Percentiles rank a stretch among this genome's conserved stretches.
Evolutionary conservation across 2,888 invertebrate species (phyloP).

Genomic region (Poecilus cupreus): DNA sequence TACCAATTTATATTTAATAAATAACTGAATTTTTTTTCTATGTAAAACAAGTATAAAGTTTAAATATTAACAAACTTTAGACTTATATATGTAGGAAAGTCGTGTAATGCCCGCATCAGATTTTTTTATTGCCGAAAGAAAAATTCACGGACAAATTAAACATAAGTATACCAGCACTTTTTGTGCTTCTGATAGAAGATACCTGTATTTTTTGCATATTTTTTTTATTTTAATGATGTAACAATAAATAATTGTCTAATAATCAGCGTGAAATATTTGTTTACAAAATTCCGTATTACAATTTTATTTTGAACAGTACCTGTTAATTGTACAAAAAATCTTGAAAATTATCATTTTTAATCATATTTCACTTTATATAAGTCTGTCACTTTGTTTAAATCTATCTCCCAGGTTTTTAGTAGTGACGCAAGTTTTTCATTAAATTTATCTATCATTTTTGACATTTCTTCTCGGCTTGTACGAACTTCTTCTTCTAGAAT

Average conservation of each 20-base stretch:
- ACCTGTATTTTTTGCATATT: background rate
- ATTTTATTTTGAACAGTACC: background rate
- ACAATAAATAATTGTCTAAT: background rate
- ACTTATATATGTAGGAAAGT: too few species aligned
- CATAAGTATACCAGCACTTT: too few species aligned
- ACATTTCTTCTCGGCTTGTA: background rate
- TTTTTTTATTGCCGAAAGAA: too few species aligned
- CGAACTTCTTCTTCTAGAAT: slow-evolving; percentile 1
- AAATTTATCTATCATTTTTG: background rate
- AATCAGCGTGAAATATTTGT: background rate
- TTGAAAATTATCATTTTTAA: background rate
- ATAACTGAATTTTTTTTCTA: too few species aligned
- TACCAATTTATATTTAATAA: too few species aligned
- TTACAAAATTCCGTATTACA: background rate
- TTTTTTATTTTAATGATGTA: background rate
- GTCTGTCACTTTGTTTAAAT: slow-evolving; percentile 26
- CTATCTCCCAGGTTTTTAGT: slow-evolving; percentile 18
- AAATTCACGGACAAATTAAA: background rate
- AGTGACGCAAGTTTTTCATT: background rate
- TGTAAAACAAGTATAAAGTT: too few species aligned
- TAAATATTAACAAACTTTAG: too few species aligned
- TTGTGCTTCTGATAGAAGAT: background rate
- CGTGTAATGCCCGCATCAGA: too few species aligned
- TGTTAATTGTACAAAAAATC: background rate
- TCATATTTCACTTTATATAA: slow-evolving; percentile 51